Conservation (phyloP, 2,888 invertebrate genomes). For the Aleiodes leptofemur region DNA sequence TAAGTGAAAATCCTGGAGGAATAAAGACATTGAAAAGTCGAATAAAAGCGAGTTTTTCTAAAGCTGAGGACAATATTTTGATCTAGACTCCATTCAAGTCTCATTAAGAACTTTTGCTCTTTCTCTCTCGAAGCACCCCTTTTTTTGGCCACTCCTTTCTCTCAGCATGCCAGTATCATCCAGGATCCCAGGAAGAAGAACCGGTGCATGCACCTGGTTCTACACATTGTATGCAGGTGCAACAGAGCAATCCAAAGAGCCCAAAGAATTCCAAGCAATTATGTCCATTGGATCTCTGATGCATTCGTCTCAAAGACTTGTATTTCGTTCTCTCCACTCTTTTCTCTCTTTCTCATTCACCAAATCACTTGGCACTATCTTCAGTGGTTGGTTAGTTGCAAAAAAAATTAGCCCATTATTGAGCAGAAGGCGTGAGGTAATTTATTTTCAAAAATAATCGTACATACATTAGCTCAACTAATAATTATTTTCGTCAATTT, state of each 20-base stretch:
- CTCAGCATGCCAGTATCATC: slow-evolving; percentile 27
- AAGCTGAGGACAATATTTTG: slow-evolving; percentile 19
- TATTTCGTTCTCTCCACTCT: not conserved
- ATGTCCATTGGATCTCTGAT: slow-evolving; percentile 37
- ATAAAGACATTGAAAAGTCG: not conserved
- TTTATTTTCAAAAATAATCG: slow-evolving; percentile 25
- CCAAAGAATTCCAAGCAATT: slow-evolving; percentile 45
- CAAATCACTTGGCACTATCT: slow-evolving; percentile 32
- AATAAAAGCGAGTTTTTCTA: not conserved
- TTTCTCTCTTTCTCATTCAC: slow-evolving; percentile 29
- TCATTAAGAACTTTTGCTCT: slow-evolving; percentile 35
- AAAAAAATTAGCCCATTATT: slow-evolving; percentile 26
- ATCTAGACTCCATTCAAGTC: slow-evolving; percentile 33
- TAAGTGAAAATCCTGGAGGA: not conserved
- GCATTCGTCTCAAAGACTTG: slow-evolving; percentile 10
- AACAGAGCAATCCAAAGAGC: slow-evolving; percentile 38
- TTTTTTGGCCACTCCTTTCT: slow-evolving; percentile 18
- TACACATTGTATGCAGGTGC: slow-evolving; percentile 44
- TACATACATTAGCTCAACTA: not conserved
- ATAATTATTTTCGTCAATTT: not conserved
- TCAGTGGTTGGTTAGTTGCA: not conserved
- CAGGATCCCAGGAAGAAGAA: slow-evolving; percentile 35
- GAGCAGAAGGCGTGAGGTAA: slow-evolving; percentile 28
- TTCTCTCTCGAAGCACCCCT: not conserved
- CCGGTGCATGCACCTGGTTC: slow-evolving; percentile 43